Conservation (phyloP, 1,140 invertebrate species). For the Megathymus violae region DNA sequence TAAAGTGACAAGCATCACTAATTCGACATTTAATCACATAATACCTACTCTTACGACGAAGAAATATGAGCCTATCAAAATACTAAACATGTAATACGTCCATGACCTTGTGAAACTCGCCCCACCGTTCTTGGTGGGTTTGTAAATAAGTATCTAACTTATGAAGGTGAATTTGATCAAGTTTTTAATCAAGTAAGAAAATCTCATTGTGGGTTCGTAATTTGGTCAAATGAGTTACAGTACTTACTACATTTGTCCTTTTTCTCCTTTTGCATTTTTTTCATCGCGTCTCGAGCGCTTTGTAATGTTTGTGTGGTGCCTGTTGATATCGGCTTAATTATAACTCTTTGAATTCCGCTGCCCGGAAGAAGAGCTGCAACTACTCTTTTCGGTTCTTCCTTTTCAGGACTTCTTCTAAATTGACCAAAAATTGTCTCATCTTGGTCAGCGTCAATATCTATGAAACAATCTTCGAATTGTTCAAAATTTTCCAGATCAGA, state of each 20-base stretch:
- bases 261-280: constrained; percentile 50
- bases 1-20: constrained; percentile 15
- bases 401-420: constrained; percentile 57
- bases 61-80: constrained; percentile 17
- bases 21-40: constrained; percentile 11
- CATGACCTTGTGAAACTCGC: constrained; percentile 14
- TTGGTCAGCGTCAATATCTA: constrained; percentile 73
- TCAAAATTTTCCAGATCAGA: constrained; percentile 76
- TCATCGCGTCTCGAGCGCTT: constrained; percentile 49
- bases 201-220: not conserved
- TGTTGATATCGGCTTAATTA: constrained; percentile 60
- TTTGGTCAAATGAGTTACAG: not conserved
- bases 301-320: constrained; percentile 52
- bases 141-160: not conserved
- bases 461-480: constrained; percentile 72
- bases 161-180: constrained; percentile 3
- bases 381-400: constrained; percentile 66
- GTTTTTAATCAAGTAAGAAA: not conserved
- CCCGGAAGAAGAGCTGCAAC: constrained; percentile 65
- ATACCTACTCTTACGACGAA: constrained; percentile 8
- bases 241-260: constrained; percentile 27
- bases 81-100: constrained; percentile 19
- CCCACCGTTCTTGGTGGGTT: constrained; percentile 6
- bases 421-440: constrained; percentile 55
- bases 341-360: constrained; percentile 68